phyloP scores from a whole-genome alignment of 2,797 vertebrate genomes.

The Sternotherus odoratus region DNA sequence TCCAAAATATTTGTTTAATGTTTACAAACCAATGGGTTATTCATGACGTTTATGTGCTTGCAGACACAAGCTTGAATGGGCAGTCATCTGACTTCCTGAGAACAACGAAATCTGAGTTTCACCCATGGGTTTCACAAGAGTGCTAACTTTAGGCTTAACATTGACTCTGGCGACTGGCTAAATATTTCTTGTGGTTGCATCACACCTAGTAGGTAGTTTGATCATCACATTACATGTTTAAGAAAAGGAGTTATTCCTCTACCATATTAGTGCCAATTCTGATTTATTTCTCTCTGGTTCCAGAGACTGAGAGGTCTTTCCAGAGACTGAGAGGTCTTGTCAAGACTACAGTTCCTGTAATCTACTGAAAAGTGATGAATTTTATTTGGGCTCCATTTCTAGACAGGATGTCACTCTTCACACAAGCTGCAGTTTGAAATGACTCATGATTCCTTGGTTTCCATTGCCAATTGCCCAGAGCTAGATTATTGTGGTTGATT shows the following conservation, averaged over 20 bases:
- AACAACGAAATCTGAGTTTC: not conserved
- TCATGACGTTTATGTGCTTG: not conserved
- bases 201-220: accelerated
- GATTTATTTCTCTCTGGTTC: not conserved
- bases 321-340: not conserved
- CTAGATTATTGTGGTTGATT: not conserved
- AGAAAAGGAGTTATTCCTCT: not conserved
- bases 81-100: not conserved
- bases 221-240: not conserved
- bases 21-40: not conserved
- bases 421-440: not conserved
- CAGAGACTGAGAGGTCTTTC: not conserved
- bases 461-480: too few relatives aligned
- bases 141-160: not conserved
- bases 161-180: not conserved
- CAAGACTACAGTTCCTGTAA: not conserved
- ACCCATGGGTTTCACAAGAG: not conserved
- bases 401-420: not conserved
- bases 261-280: not conserved
- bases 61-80: not conserved
- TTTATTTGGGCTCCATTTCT: not conserved
- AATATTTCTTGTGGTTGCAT: not conserved
- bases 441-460: not conserved
- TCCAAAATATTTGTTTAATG: not conserved
- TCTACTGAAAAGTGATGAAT: not conserved